These are phyloP conservation scores for Melanostigma gelatinosum DNA, from an alignment of 2,113 vertebrate genomes.

Conservation along the genomic window DNA sequence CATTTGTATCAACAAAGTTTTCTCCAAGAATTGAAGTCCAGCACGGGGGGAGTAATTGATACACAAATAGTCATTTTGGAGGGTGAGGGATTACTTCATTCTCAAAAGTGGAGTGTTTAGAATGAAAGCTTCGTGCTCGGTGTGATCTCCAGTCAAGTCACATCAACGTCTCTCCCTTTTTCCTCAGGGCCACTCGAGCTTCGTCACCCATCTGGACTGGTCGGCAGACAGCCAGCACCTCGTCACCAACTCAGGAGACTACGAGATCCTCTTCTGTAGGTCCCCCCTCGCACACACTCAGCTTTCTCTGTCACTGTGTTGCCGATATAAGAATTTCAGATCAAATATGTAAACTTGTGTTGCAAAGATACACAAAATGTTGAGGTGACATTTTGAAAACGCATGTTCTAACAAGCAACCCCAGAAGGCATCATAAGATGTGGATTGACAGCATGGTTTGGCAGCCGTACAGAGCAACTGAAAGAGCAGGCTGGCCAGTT, in stretches of 20 bases:
- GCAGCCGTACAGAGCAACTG: no score
- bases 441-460: not conserved
- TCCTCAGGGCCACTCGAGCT: conserved; percentile 91
- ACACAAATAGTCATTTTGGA: no score
- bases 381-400: not conserved
- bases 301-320: not conserved
- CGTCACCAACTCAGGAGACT: conserved; percentile 94
- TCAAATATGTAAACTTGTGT: not conserved
- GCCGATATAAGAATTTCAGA: not conserved
- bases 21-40: no score
- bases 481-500: no score
- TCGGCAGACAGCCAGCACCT: conserved; percentile 87
- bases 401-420: not conserved
- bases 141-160: not conserved
- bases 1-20: not conserved
- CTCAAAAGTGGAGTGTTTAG: not conserved
- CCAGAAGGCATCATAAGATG: not conserved
- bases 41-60: no score
- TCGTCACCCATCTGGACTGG: conserved; percentile 92
- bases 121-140: not conserved
- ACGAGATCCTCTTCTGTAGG: conserved; percentile 93
- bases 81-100: not conserved
- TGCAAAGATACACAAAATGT: not conserved
- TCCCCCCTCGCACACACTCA: not conserved
- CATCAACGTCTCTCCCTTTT: not conserved